phyloP scores from a whole-genome alignment of 2,113 vertebrate genomes.

The Lepisosteus osseus region DNA sequence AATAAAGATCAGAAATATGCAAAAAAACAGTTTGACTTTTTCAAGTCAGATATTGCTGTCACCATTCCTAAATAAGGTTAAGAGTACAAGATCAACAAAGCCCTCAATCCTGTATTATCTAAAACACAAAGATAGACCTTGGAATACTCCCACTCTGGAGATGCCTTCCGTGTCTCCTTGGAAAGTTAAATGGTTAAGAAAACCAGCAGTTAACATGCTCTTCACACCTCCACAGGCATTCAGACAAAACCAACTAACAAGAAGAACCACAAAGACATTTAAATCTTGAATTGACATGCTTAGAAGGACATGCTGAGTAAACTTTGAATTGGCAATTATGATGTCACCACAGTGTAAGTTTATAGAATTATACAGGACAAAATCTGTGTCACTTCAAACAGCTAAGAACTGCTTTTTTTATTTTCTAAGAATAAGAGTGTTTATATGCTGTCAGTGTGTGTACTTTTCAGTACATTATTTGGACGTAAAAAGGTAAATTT shows the following conservation, averaged over 20 bases:
- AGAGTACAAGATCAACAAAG: conserved; percentile 39
- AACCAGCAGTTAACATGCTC: conserved; percentile 59
- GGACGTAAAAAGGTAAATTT: too few species aligned
- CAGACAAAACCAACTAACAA: conserved; percentile 55
- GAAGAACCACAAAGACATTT: conserved; percentile 42
- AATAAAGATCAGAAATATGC: too few species aligned
- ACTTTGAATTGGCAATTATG: conserved; percentile 47
- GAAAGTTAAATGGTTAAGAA: conserved; percentile 53
- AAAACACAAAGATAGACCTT: conserved; percentile 16
- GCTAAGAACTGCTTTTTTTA: too few species aligned
- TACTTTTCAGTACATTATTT: too few species aligned
- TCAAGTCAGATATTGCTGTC: too few species aligned
- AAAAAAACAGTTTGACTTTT: too few species aligned
- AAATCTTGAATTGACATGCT: conserved; percentile 33
- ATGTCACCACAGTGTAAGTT: conserved; percentile 8
- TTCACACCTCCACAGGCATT: conserved; percentile 61
- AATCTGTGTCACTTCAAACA: background rate
- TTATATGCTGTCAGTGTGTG: too few species aligned
- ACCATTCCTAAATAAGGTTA: conserved; percentile 40
- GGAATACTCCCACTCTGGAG: conserved; percentile 26
- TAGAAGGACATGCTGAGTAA: conserved; percentile 25
- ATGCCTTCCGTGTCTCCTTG: conserved; percentile 12
- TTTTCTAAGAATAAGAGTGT: too few species aligned
- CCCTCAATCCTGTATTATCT: conserved; percentile 28
- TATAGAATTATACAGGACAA: conserved; percentile 45